Percentiles rank a stretch among this genome's conserved stretches.
Conservation (phyloP, 1,140 invertebrate genomes). For the Bombus turneri region DNA sequence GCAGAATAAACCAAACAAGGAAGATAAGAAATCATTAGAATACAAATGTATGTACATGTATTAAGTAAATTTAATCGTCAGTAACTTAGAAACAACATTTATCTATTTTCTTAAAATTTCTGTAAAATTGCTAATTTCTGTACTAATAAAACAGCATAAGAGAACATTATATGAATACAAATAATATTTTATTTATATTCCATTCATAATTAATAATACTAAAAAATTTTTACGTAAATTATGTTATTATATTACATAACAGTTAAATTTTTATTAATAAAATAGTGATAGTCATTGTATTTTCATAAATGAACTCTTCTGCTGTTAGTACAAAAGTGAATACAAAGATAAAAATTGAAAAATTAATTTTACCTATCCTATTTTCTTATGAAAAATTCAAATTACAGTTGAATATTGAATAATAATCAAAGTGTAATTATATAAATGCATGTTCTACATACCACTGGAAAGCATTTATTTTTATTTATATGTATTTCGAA, state of each 20-base stretch:
- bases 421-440: constrained; percentile 47
- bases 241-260: neutral
- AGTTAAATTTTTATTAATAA: neutral
- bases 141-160: constrained; percentile 61
- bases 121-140: constrained; percentile 60
- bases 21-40: constrained; percentile 55
- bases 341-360: constrained; percentile 19
- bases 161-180: constrained; percentile 35
- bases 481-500: constrained; percentile 76
- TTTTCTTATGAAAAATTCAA: constrained; percentile 52
- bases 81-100: constrained; percentile 65
- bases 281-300: neutral
- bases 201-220: neutral
- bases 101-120: constrained; percentile 72
- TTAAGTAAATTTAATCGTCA: constrained; percentile 63
- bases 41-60: constrained; percentile 68
- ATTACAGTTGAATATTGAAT: constrained; percentile 38
- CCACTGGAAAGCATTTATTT: constrained; percentile 73
- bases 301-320: constrained; percentile 53
- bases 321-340: constrained; percentile 53
- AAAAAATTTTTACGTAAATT: neutral
- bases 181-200: constrained; percentile 38
- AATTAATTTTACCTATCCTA: constrained; percentile 54
- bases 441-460: constrained; percentile 69
- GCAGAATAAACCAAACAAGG: constrained; percentile 48